Evolutionary conservation across 2,888 invertebrate genomes (phyloP).

Genomic region (Phorcus lineatus): DNA sequence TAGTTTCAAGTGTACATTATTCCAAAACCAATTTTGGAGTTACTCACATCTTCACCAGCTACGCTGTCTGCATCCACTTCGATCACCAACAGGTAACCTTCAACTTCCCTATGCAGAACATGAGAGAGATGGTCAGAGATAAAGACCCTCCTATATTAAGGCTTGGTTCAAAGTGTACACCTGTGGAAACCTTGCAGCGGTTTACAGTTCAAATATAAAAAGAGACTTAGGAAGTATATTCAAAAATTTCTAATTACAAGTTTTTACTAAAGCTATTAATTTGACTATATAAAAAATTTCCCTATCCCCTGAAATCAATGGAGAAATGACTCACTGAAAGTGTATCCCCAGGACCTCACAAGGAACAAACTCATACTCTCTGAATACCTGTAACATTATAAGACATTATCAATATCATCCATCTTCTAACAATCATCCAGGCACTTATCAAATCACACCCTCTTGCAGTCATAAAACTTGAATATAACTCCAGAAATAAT

Average conservation of each 20-base stretch:
- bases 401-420: background rate
- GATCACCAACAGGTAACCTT: constrained; percentile 80
- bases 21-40: background rate
- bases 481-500: background rate
- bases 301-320: background rate
- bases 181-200: no score
- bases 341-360: constrained; percentile 81
- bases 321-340: constrained; percentile 76
- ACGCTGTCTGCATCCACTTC: constrained; percentile 80
- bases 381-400: constrained; percentile 69
- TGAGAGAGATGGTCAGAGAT: constrained; percentile 37
- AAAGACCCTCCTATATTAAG: background rate
- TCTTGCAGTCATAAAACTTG: background rate
- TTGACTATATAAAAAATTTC: background rate
- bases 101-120: constrained; percentile 77
- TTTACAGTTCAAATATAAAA: no score
- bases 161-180: no score
- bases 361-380: constrained; percentile 80
- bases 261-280: background rate
- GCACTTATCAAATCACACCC: no score
- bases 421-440: background rate
- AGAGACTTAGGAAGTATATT: no score
- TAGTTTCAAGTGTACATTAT: no score
- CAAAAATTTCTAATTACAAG: no score
- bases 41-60: constrained; percentile 81